Base-by-base conservation (phyloP, 2,113 vertebrate genomes). In the Ochotona princeps region DNA sequence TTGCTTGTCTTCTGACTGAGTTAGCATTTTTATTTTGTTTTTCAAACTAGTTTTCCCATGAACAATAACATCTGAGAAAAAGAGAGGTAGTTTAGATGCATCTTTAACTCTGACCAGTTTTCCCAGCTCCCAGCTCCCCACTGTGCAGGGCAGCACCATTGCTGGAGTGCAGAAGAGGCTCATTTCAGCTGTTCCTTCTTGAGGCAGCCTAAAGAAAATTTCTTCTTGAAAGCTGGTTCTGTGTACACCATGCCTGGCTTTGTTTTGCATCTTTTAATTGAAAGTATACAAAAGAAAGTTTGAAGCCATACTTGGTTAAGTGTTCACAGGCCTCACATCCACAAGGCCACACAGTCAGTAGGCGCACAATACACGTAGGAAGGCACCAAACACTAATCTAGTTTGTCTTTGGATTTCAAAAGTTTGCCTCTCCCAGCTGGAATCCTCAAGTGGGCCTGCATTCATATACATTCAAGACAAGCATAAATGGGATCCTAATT, bases 351-450 rank as follows among this genome's bases (percentile, higher is more conserved):
- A 69, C 12, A 66, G 26, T 87, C 87, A 30, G 0, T 7, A 1
- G 75, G 72, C 54, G 66, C 76, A 5, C 5, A 21, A 0, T 88
- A 12, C 86, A 63, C 93, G 35, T 63, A 14, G 7, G 66, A 78
- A 83, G 66, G 80, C 12, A 26, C 69, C 72, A 90, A 57, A 94
- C 72, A 93, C 88, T 95, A 94, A 89, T 91, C 84, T 51, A 67
- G 79, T 75, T 47, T 92, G 74, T 90, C 81, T 94, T 78, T 94
- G 87, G 87, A 78, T 90, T 93, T 92, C 21, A 26, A 30, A 88
- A 93, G 95, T 93, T 84, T 38, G 54, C 83, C 12, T 94, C 87
- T 94, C 89, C 83, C 95, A 96, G 89, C 84, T 97, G 91, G 80
- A 94, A 61, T 60, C 84, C 87, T 89, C 28, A 4, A 87, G 92